Evolutionary conservation across 2,888 invertebrate species (phyloP), one percentile per base, ranked within the genome.

Genomic region (Invenusta paracnida): DNA sequence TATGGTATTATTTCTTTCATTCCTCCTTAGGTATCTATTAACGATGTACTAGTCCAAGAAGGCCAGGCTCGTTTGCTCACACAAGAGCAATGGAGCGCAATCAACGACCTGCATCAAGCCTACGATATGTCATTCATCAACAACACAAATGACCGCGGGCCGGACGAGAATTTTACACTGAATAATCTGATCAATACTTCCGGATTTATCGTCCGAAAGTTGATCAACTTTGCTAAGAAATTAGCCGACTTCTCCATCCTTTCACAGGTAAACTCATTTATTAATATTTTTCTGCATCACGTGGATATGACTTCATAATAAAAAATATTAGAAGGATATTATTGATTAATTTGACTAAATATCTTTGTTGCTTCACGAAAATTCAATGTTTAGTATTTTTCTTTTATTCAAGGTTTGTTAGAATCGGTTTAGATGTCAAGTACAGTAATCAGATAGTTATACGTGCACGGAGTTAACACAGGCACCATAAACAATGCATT

Each of bases 171-270:
- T 23, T 73, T 73, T 23, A 73, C 73, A 2, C 73, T 73, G 5
- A 73, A 73, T 23, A 86, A 83, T 66, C 0, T 94, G 83, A 89
- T 91, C 86, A 89, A 92, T 89, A 89, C 92, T 95, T 0, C 95
- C 11, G 96, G 97, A 0, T 94, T 96, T 85, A 96, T 96, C 0
- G 96, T 98, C 88, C 93, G 96, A 87, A 93, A 97, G 85, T 90
- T 93, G 30, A 93, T 94, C 86, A 93, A 93, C 89, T 93, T 93
- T 92, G 92, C 93, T 13, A 94, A 94, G 88, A 91, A 92, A 87
- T 91, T 94, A 83, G 91, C 90, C 89, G 95, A 96, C 0, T 98
- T 98, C 92, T 86, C 85, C 31, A 82, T 30, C 27, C 31, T 85
- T 28, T 30, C 73, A 29, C 96, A 97, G 89, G 96, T 84, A 30